Conservation (phyloP, 1,140 invertebrate genomes). For the Neelides sp. region DNA sequence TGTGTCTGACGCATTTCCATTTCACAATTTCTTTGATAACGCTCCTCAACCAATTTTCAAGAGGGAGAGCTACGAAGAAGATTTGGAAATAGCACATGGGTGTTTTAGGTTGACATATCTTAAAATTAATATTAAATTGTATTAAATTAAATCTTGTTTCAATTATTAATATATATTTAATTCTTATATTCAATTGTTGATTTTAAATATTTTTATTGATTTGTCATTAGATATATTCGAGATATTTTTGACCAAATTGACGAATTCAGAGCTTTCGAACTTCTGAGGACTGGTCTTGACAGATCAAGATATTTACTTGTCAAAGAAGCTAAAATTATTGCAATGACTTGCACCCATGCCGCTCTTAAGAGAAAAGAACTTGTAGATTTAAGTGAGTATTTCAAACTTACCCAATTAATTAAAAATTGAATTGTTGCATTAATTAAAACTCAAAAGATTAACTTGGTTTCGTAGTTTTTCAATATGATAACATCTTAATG, state of each 20-base stretch:
- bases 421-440: no score
- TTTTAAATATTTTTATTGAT: conserved; percentile 8
- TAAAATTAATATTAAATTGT: conserved; percentile 12
- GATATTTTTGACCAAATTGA: conserved; percentile 94
- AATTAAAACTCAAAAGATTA: no score
- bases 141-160: background rate
- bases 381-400: conserved; percentile 63
- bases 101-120: conserved; percentile 57
- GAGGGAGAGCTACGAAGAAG: conserved; percentile 61
- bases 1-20: conserved; percentile 86
- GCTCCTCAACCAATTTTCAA: conserved; percentile 88
- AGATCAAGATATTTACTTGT: conserved; percentile 85
- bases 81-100: conserved; percentile 80
- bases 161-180: background rate
- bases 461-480: conserved; percentile 63
- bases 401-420: background rate
- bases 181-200: background rate
- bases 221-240: conserved; percentile 61
- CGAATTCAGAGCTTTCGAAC: conserved; percentile 95
- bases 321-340: conserved; percentile 98
- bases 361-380: conserved; percentile 92
- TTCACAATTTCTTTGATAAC: conserved; percentile 77
- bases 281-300: conserved; percentile 85
- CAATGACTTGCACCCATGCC: conserved; percentile 99
- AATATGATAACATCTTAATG: conserved; percentile 99